phyloP scores from a whole-genome alignment of 2,888 invertebrate genomes.

The Malthinus seriepunctatus region DNA sequence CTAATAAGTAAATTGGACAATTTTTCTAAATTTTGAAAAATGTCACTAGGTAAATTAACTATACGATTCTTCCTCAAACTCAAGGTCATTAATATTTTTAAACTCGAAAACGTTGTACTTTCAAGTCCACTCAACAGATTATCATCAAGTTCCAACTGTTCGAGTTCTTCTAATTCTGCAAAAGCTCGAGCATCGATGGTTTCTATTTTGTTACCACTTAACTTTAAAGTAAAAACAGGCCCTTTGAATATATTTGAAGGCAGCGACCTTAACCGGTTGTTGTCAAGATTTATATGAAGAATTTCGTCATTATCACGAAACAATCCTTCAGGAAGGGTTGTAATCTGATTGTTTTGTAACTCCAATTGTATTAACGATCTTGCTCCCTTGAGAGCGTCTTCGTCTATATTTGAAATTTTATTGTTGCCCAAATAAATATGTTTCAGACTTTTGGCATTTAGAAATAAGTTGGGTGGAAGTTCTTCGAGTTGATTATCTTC shows the following conservation, averaged over 20 bases:
- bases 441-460: no score
- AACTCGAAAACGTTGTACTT: not conserved
- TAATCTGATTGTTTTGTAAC: conserved; percentile 3
- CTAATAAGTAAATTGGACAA: not conserved
- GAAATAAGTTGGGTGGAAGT: not conserved
- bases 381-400: not conserved
- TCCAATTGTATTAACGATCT: not conserved
- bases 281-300: not conserved
- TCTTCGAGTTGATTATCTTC: not conserved
- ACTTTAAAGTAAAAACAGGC: no score
- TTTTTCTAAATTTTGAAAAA: not conserved
- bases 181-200: not conserved
- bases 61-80: not conserved
- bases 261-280: conserved; percentile 1
- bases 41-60: not conserved
- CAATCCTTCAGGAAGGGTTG: not conserved
- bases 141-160: not conserved
- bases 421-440: not conserved
- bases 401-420: not conserved
- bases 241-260: not conserved
- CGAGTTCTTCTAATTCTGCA: not conserved
- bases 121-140: not conserved
- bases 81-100: not conserved
- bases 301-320: conserved; percentile 4
- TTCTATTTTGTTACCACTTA: not conserved